Conservation (phyloP, 2,797 vertebrate species). For the Typhlichthys eigenmanni region DNA sequence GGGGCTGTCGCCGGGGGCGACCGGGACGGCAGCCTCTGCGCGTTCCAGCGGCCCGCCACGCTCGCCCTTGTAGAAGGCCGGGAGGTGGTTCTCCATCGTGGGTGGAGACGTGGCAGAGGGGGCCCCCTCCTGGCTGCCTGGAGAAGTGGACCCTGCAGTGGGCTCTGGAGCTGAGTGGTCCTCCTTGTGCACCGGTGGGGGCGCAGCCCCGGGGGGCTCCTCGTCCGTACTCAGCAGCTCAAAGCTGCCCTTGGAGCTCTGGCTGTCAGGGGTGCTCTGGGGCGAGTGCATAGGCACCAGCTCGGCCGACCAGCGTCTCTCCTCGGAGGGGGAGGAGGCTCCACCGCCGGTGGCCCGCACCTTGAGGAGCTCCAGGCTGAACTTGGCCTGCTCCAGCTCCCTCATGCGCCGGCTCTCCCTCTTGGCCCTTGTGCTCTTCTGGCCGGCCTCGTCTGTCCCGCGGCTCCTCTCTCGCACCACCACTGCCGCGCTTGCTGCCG, state of each 20-base stretch:
- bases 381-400: constrained; percentile 94
- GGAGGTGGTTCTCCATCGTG: constrained; percentile 79
- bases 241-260: constrained; percentile 91
- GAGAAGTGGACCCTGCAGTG: not conserved
- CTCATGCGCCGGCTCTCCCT: constrained; percentile 94
- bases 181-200: no score
- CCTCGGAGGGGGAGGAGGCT: constrained; percentile 83
- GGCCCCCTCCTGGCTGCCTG: constrained; percentile 8
- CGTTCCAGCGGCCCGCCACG: constrained; percentile 50
- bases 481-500: constrained; percentile 49
- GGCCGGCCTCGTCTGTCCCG: constrained; percentile 78
- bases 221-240: constrained; percentile 87
- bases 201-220: constrained; percentile 59
- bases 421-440: constrained; percentile 92
- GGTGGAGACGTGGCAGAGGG: constrained; percentile 47
- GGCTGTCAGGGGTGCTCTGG: constrained; percentile 88
- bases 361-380: constrained; percentile 95
- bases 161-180: constrained; percentile 7
- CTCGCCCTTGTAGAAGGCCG: constrained; percentile 85
- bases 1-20: not conserved
- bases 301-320: constrained; percentile 84
- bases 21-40: constrained; percentile 27
- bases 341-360: constrained; percentile 85
- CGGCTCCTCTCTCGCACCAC: constrained; percentile 80
- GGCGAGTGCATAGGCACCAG: constrained; percentile 76